phyloP scores from a whole-genome alignment of 1,140 invertebrate species.

The Cydia fagiglandana region DNA sequence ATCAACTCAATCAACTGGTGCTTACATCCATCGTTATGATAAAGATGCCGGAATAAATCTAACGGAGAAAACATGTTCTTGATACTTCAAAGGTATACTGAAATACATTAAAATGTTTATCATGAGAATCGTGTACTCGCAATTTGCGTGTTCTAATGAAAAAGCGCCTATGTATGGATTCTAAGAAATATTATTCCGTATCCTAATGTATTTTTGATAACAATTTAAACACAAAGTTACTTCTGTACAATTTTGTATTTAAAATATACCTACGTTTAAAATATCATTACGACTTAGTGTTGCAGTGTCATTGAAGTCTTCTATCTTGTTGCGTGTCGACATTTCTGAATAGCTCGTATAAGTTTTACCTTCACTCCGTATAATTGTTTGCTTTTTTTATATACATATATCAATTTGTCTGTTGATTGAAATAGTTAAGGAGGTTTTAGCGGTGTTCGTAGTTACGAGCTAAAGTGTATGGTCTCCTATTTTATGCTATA shows the following conservation, averaged over 20 bases:
- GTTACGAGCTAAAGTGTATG: too few species aligned
- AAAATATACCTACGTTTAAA: not conserved
- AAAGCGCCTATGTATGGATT: not conserved
- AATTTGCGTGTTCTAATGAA: constrained; percentile 18
- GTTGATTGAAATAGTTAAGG: too few species aligned
- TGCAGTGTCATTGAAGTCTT: not conserved
- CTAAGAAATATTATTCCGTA: not conserved
- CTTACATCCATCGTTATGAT: too few species aligned
- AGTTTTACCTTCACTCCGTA: too few species aligned
- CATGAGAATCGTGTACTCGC: constrained; percentile 24
- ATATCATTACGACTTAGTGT: not conserved
- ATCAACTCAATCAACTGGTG: too few species aligned
- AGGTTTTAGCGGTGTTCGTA: too few species aligned
- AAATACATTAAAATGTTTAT: constrained; percentile 16
- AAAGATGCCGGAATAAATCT: constrained; percentile 7
- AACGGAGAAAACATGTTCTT: constrained; percentile 4
- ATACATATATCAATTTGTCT: too few species aligned
- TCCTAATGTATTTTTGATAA: constrained; percentile 23
- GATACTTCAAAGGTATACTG: constrained; percentile 15
- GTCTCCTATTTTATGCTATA: too few species aligned
- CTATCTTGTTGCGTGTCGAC: not conserved
- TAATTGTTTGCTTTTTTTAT: too few species aligned
- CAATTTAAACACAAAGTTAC: constrained; percentile 5
- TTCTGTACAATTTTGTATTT: constrained; percentile 20
- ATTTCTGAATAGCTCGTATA: not conserved